phyloP scores from a whole-genome alignment of 2,113 vertebrate species.

The Smithornis capensis region DNA sequence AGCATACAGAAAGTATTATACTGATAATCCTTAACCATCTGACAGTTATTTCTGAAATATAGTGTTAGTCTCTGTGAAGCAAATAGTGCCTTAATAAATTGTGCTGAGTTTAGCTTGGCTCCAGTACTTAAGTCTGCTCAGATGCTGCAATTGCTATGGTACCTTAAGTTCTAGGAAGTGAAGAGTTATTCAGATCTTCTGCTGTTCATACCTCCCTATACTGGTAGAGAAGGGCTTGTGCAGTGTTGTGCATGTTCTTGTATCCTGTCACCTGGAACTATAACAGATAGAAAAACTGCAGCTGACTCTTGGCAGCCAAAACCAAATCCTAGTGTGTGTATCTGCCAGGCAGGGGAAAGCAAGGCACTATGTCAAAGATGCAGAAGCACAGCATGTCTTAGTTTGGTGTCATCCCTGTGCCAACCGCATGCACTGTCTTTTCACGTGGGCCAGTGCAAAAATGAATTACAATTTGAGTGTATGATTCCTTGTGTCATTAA shows the following conservation, averaged over 20 bases:
- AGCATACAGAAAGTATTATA: background rate
- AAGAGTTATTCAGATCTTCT: background rate
- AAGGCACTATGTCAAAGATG: background rate
- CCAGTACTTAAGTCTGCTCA: background rate
- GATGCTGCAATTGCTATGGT: background rate
- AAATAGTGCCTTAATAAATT: background rate
- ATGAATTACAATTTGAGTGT: background rate
- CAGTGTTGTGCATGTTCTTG: background rate
- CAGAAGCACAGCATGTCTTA: background rate
- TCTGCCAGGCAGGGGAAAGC: background rate
- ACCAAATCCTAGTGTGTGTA: background rate
- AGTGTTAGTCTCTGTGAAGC: background rate
- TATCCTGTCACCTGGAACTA: background rate
- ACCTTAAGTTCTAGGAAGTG: background rate
- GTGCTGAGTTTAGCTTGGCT: background rate
- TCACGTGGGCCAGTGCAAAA: background rate
- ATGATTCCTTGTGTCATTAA: background rate
- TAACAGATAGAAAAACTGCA: background rate
- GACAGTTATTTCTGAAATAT: background rate
- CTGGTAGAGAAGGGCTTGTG: background rate
- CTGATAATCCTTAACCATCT: background rate
- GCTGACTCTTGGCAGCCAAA: background rate
- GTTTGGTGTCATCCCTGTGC: background rate
- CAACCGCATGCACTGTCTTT: accelerated
- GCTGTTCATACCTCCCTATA: background rate